phyloP scores from a whole-genome alignment of 2,113 vertebrate species.

The Coptodon bakossiorum region DNA sequence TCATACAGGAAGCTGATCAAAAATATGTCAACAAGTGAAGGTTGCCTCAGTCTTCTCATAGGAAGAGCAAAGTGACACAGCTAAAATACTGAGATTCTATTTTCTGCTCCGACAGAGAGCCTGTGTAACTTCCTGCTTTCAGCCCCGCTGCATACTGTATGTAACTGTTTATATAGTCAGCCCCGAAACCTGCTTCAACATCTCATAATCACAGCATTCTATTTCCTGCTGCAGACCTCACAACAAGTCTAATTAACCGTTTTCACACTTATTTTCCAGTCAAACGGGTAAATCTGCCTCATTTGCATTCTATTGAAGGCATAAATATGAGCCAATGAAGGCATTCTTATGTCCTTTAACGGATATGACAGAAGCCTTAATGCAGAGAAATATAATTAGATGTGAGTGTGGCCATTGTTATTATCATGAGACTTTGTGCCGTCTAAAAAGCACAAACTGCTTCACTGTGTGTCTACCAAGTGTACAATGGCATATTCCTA shows the following conservation, averaged over 20 bases:
- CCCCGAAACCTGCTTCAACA: not conserved
- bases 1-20: not conserved
- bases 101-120: not conserved
- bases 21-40: not conserved
- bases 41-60: not conserved
- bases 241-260: slow-evolving; percentile 28
- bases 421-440: slow-evolving; percentile 9
- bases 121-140: not conserved
- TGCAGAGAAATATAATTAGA: slow-evolving; percentile 32
- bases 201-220: not conserved
- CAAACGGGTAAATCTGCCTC: slow-evolving; percentile 25
- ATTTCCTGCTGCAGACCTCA: slow-evolving; percentile 1
- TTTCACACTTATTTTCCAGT: slow-evolving; percentile 35
- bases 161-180: not conserved
- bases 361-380: slow-evolving; percentile 18
- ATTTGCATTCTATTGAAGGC: slow-evolving; percentile 21
- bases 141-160: not conserved
- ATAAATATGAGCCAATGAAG: slow-evolving; percentile 2
- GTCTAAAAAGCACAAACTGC: slow-evolving; percentile 13
- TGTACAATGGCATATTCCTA: slow-evolving; percentile 7
- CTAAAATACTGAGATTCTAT: not conserved
- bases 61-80: not conserved
- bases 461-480: not conserved
- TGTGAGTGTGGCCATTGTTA: not conserved
- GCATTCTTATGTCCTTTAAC: slow-evolving; percentile 4